phyloP scores from a whole-genome alignment of 1,140 invertebrate genomes.

The Bombus pyrosoma region DNA sequence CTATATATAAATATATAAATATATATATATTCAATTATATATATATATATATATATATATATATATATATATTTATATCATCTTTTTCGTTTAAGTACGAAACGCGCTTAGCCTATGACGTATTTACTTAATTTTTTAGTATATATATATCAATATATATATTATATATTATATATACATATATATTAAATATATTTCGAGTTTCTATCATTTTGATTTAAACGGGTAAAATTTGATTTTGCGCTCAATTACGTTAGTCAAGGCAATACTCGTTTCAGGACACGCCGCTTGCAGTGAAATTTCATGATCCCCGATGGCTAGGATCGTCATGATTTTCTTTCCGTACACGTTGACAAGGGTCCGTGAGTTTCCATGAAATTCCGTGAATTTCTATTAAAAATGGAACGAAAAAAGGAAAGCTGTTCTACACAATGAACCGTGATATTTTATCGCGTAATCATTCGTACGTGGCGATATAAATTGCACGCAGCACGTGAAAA shows the following conservation, averaged over 20 bases:
- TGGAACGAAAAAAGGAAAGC: neutral
- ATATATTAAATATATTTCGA: constrained; percentile 65
- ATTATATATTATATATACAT: constrained; percentile 47
- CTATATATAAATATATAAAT: constrained; percentile 43
- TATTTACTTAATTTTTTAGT: constrained; percentile 69
- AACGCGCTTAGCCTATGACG: constrained; percentile 66
- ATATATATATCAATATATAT: constrained; percentile 68
- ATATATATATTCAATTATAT: neutral
- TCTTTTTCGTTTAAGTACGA: constrained; percentile 57
- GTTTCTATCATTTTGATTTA: constrained; percentile 70
- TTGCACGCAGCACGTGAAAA: constrained; percentile 40
- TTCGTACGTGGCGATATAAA: constrained; percentile 34
- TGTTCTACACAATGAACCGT: too few relatives aligned
- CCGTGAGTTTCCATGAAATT: neutral
- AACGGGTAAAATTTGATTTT: constrained; percentile 80
- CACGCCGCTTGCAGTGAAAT: constrained; percentile 20
- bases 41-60: neutral
- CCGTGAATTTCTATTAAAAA: neutral
- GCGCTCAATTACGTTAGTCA: constrained; percentile 80
- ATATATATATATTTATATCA: constrained; percentile 50
- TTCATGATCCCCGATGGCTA: neutral
- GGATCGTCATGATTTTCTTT: constrained; percentile 35
- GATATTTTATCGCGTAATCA: neutral
- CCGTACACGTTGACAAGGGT: neutral
- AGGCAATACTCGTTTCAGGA: constrained; percentile 75